Evolutionary conservation across 2,797 vertebrate species (phyloP), one percentile per base, ranked within the genome.

Genomic region (Morus bassanus): DNA sequence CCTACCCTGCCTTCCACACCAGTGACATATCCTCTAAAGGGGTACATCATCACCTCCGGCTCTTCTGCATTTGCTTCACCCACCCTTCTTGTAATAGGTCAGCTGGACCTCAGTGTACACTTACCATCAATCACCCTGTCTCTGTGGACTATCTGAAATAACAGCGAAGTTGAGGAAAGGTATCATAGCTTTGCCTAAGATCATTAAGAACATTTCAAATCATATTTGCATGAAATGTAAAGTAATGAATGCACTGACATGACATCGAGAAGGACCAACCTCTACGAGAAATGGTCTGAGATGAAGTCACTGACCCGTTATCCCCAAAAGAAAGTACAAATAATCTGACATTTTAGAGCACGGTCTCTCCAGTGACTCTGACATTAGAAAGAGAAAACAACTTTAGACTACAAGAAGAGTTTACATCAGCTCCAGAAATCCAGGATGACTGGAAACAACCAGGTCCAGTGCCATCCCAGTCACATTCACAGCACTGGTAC

Each of bases 311-410:
- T 75, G 94, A 93, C 85, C 79, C 0, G 0, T 45, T n/a, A 45
- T 27, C 23, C 53, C 84, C 76, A 27, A 4, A 75, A 33, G 75
- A 60, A 57, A 43, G 72, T 30, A 96, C 89, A 89, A 80, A 82
- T 63, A 80, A n/a, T 21, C 76, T 96, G 92, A 95, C 94, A 96
- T 95, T 96, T 95, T 43, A 64, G 64, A 95, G 57, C 79, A 60
- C 2, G 60, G 72, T 85, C 76, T 88, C 82, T 56, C 19, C n/a
- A 19, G 82, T 13, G 19, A 64, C 79, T 69, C 70, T 77, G 76
- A 70, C 76, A 85, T 95, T 95, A 78, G 56, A 64, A 60, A 74
- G 18, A 83, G 48, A 89, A 88, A 91, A 91, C 79, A 78, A 9
- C 18, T n/a, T 50, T 14, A 84, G 41, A 56, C 60, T 56, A 64